Percentiles rank a stretch among this genome's conserved stretches.
Evolutionary conservation across 2,888 invertebrate species (phyloP).

Genomic region (Endotricha flammealis): DNA sequence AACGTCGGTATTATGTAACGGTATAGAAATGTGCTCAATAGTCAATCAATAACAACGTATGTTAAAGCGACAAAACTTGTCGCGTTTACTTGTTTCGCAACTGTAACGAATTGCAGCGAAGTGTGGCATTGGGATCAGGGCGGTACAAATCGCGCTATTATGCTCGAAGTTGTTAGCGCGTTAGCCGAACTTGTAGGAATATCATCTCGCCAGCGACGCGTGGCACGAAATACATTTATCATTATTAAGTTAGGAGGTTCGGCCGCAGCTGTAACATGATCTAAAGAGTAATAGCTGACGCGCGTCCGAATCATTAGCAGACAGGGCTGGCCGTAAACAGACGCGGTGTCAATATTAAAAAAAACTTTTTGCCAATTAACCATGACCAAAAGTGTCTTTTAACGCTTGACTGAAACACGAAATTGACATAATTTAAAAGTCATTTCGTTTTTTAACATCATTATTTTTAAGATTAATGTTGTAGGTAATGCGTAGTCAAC

Average conservation of each 20-base stretch:
- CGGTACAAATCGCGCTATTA: constrained; percentile 41
- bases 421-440: background rate
- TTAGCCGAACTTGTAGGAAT: constrained; percentile 23
- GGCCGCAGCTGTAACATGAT: constrained; percentile 29
- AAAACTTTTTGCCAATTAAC: background rate
- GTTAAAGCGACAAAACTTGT: constrained; percentile 30
- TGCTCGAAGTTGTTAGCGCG: constrained; percentile 27
- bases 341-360: constrained; percentile 1
- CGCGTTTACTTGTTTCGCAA: constrained; percentile 48
- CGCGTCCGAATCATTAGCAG: constrained; percentile 38
- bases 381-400: constrained; percentile 1
- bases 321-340: constrained; percentile 29
- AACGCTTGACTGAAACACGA: no score
- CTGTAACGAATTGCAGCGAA: constrained; percentile 38
- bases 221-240: constrained; percentile 22
- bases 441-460: background rate
- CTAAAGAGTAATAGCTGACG: constrained; percentile 32
- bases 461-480: constrained; percentile 2
- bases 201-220: constrained; percentile 23
- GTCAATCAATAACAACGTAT: constrained; percentile 38
- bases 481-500: constrained; percentile 14
- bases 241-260: constrained; percentile 34
- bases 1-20: constrained; percentile 37
- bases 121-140: constrained; percentile 44
- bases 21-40: constrained; percentile 42